Evolutionary conservation across 2,113 vertebrate species (phyloP).

Genomic region (Tupaia tana): DNA sequence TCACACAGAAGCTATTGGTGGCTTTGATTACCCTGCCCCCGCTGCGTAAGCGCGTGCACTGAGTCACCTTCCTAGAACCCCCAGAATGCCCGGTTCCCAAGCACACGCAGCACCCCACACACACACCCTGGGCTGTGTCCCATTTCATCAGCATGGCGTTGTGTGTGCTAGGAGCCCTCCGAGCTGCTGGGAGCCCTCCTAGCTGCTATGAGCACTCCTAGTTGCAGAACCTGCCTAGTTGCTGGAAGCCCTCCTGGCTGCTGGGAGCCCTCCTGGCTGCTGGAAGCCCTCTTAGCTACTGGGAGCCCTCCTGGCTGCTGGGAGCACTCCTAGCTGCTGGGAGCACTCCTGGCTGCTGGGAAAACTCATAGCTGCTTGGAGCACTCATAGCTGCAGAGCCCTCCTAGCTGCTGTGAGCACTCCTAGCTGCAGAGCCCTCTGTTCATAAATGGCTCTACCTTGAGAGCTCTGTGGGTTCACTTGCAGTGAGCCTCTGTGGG

Average conservation of each 20-base stretch:
- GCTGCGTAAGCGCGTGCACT: rapidly evolving
- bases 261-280: too few relatives aligned
- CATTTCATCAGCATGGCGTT: rapidly evolving
- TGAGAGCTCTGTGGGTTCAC: neutral
- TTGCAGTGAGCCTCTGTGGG: rapidly evolving
- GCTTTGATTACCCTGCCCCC: neutral
- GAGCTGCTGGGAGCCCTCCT: neutral
- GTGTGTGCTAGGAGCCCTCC: neutral
- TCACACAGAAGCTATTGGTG: neutral
- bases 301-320: too few relatives aligned
- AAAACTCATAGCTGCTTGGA: too few relatives aligned
- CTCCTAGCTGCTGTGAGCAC: too few relatives aligned
- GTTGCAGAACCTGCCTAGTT: too few relatives aligned
- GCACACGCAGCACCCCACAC: rapidly evolving
- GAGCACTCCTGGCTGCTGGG: too few relatives aligned
- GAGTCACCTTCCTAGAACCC: neutral
- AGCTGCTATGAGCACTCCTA: too few relatives aligned
- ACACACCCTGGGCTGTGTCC: neutral
- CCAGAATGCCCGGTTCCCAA: neutral
- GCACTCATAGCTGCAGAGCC: too few relatives aligned
- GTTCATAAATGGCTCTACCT: neutral
- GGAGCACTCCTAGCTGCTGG: too few relatives aligned
- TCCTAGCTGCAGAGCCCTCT: too few relatives aligned
- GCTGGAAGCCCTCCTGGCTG: too few relatives aligned
- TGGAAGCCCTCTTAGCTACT: too few relatives aligned